Percentiles rank a stretch among this genome's conserved stretches.
These are phyloP conservation scores for Haliclona indistincta DNA, from an alignment of 37 sponge, comb jelly and placozoan species.

Conservation along the genomic window DNA sequence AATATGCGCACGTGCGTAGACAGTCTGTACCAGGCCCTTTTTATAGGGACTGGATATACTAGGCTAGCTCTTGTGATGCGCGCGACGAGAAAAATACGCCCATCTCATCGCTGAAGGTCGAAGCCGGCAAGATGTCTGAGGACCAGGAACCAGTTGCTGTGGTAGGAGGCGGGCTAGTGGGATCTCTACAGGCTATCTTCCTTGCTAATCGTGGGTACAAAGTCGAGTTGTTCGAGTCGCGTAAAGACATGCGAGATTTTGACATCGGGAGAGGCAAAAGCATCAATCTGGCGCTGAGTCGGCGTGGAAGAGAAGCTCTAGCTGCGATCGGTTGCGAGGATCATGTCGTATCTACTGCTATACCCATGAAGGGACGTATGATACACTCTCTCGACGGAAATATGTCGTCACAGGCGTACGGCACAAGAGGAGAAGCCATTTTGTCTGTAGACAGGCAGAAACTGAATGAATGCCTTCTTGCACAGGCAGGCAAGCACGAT, in stretches of 20 bases:
- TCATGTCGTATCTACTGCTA: slow-evolving; percentile 41
- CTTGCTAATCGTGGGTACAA: slow-evolving; percentile 69
- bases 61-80: too few relatives aligned
- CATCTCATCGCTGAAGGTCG: too few relatives aligned
- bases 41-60: too few relatives aligned
- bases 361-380: slow-evolving; percentile 87
- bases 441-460: slow-evolving; percentile 73
- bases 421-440: slow-evolving; percentile 63
- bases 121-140: too few relatives aligned
- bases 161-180: slow-evolving; percentile 87
- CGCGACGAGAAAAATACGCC: too few relatives aligned
- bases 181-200: slow-evolving; percentile 64
- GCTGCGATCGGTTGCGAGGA: slow-evolving; percentile 66
- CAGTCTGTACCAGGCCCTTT: too few relatives aligned
- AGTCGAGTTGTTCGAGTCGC: slow-evolving; percentile 77
- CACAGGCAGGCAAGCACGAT: slow-evolving; percentile 39
- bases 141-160: slow-evolving; percentile 52
- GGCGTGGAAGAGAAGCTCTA: slow-evolving; percentile 82
- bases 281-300: slow-evolving; percentile 88
- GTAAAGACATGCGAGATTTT: slow-evolving; percentile 45
- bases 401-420: slow-evolving; percentile 58
- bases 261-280: slow-evolving; percentile 64
- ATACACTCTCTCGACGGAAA: slow-evolving; percentile 76
- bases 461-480: slow-evolving; percentile 78
- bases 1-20: too few relatives aligned